Evolutionary conservation across 2,113 vertebrate species (phyloP).

Genomic region (Chelonoidis abingdonii): DNA sequence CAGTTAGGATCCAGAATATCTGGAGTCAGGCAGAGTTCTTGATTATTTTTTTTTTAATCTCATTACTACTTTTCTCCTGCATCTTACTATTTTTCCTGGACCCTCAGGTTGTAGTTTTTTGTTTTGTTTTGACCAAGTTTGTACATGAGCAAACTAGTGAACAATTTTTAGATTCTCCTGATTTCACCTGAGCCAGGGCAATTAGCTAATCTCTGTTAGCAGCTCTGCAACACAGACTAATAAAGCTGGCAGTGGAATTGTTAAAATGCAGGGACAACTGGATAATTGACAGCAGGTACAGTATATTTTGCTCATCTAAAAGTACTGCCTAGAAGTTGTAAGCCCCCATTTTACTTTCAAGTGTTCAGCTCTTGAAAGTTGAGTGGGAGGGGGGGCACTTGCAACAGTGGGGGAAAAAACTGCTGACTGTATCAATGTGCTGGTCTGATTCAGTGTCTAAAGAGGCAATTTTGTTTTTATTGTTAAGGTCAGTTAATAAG

Average conservation of each 20-base stretch:
- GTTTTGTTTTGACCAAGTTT: background rate
- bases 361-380: background rate
- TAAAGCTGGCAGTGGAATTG: background rate
- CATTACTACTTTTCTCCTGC: background rate
- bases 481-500: constrained; percentile 46
- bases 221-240: background rate
- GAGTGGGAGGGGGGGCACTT: background rate
- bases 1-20: background rate
- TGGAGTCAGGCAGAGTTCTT: background rate
- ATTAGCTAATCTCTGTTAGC: background rate
- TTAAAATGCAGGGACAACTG: background rate
- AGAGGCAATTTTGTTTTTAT: constrained; percentile 43
- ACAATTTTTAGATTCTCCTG: background rate
- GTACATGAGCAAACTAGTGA: background rate
- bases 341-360: constrained; percentile 48
- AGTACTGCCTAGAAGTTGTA: constrained; percentile 8
- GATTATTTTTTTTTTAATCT: background rate
- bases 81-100: background rate
- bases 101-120: background rate
- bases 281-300: background rate
- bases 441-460: constrained; percentile 49
- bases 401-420: background rate
- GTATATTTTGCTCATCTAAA: constrained; percentile 8
- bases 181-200: background rate
- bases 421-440: background rate